phyloP scores from a whole-genome alignment of 2,113 vertebrate genomes.

The Chunga burmeisteri region DNA sequence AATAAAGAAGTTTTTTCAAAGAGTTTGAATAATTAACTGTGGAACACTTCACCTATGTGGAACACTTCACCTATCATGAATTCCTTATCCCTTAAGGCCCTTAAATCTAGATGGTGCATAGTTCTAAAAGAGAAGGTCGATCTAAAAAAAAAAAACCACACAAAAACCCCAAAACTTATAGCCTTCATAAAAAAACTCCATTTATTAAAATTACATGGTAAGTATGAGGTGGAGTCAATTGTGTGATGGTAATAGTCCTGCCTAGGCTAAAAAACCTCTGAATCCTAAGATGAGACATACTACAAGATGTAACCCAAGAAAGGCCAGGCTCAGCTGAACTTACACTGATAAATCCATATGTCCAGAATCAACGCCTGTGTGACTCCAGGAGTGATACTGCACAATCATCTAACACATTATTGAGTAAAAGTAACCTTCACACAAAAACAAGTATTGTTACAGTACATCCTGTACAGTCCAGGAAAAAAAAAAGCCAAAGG shows the following conservation, averaged over 20 bases:
- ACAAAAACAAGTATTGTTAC: neutral
- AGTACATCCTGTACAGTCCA: neutral
- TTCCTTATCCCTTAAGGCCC: neutral
- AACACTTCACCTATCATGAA: neutral
- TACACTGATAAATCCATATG: neutral
- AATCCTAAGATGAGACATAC: neutral
- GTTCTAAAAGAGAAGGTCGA: neutral
- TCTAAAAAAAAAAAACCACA: neutral
- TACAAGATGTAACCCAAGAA: neutral
- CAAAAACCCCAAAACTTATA: accelerated
- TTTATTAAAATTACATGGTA: neutral
- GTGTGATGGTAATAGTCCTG: neutral
- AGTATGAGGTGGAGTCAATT: neutral
- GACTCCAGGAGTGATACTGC: neutral
- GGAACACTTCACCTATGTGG: neutral
- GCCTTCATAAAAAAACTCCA: neutral
- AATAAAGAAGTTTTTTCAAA: neutral
- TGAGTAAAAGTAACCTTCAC: neutral
- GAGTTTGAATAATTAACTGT: neutral
- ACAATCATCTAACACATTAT: accelerated
- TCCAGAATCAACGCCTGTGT: neutral
- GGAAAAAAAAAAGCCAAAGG: neutral
- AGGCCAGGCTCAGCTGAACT: neutral
- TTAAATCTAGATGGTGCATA: neutral
- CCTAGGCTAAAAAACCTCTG: neutral